Evolutionary conservation across 2,888 invertebrate species (phyloP).

Genomic region (Nephrotoma guestfalica): DNA sequence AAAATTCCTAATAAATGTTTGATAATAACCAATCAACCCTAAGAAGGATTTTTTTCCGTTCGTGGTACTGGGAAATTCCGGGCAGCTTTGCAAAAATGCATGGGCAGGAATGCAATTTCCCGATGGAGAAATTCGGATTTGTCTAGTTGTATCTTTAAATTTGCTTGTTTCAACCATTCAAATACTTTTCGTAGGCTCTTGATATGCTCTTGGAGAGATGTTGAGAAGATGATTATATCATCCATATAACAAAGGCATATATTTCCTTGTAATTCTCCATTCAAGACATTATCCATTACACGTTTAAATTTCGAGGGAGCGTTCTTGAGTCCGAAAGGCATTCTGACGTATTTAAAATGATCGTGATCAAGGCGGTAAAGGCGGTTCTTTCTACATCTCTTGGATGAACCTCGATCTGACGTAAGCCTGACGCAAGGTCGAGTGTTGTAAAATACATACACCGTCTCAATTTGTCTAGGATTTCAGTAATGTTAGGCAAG

Average conservation of each 20-base stretch:
- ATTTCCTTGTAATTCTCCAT: background rate
- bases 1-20: slow-evolving; percentile 10
- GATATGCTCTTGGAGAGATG: background rate
- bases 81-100: background rate
- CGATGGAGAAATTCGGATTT: too few relatives aligned
- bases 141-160: background rate
- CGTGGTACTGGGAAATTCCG: background rate
- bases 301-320: too few relatives aligned
- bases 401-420: slow-evolving; percentile 18
- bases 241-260: background rate
- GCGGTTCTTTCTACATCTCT: slow-evolving; percentile 20
- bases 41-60: background rate
- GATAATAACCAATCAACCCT: background rate
- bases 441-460: background rate
- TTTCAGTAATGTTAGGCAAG: background rate
- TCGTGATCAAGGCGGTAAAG: too few relatives aligned
- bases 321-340: too few relatives aligned
- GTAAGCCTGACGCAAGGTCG: slow-evolving; percentile 19
- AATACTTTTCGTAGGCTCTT: background rate
- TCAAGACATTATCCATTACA: too few relatives aligned
- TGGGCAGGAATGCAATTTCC: background rate
- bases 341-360: too few relatives aligned
- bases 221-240: background rate
- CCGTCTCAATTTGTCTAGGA: background rate
- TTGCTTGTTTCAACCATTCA: background rate